Evolutionary conservation across 2,797 vertebrate species (phyloP).

Genomic region (Enteromius unitaeniatus): DNA sequence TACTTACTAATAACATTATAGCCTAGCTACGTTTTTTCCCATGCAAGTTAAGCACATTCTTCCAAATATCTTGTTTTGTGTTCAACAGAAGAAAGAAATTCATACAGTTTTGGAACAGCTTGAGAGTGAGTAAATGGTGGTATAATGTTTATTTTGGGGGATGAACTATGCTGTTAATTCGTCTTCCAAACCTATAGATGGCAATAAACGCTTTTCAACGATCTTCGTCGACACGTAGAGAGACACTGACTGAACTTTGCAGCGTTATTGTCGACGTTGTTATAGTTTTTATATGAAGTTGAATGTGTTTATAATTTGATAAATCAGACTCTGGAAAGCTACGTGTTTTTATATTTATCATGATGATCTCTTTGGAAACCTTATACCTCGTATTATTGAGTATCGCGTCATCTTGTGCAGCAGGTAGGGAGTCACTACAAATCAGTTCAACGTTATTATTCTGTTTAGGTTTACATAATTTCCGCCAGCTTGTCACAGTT

Average conservation of each 20-base stretch:
- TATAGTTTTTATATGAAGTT: not conserved
- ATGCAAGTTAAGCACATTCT: not conserved
- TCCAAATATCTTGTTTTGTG: not conserved
- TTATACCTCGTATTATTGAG: conserved; percentile 7
- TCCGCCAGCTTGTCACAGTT: not conserved
- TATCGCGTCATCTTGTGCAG: conserved; percentile 37
- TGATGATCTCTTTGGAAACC: not conserved
- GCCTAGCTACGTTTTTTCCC: not conserved
- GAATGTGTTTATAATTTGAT: not conserved
- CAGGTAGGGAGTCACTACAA: conserved; percentile 32
- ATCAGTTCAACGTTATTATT: not conserved
- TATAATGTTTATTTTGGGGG: not conserved
- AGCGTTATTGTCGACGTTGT: not conserved
- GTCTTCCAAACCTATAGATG: conserved; percentile 46
- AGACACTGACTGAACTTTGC: not conserved
- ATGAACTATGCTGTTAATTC: not conserved
- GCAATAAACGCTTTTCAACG: conserved; percentile 1
- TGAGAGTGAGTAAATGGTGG: not conserved
- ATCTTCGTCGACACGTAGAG: not conserved
- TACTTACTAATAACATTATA: not conserved
- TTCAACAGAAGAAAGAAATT: not conserved
- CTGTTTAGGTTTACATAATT: not conserved
- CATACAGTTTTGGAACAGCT: not conserved
- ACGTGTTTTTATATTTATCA: not conserved
- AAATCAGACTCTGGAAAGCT: not conserved